Evolutionary conservation across 2,888 invertebrate species (phyloP), one percentile per base, ranked within the genome.

Genomic region (Syrphus vitripennis): DNA sequence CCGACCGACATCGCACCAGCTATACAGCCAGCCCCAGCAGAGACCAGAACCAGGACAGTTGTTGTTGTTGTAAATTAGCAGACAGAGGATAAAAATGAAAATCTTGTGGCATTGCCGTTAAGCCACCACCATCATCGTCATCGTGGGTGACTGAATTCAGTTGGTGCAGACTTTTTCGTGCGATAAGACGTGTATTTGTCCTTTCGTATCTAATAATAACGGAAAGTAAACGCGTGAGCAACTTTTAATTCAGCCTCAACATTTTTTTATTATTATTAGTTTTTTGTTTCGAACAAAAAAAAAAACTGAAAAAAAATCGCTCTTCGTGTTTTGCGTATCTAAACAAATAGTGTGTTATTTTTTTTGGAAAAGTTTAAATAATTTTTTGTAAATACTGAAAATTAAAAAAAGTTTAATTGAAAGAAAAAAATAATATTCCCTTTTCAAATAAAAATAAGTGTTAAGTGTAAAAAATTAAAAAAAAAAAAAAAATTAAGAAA

Each of bases 111-210:
- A 81, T 48, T 86, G 82, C 77, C 77, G 72, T 74, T 81, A 81
- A 77, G 81, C 84, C 84, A 76, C 76, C 72, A 74, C 82, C 82
- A 87, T 65, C 83, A 80, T 87, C 69, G 75, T 74, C 80, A 87
- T 69, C 86, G 86, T 87, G 86, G 87, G 88, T 83, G 87, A 79
- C 82, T 83, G 74, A 82, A 87, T 87, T 88, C 82, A 88, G 88
- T 88, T 88, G 78, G 76, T 88, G 86, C 71, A 88, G 86, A 88
- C 86, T 80, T 87, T 86, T 83, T 87, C 75, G 71, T 79, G 70
- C 81, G 88, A 87, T 50, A 77, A 69, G 88, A 88, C 88, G 88
- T 88, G 81, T 87, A 59, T 50, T 50, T 83, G 69, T 83, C 29
- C 50, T 29, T 45, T 16, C 12, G n/a, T n/a, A 16, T 45, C 29